Evolutionary conservation across 2,113 vertebrate species (phyloP), one percentile per base, ranked within the genome.

Genomic region (Mustelus asterias): DNA sequence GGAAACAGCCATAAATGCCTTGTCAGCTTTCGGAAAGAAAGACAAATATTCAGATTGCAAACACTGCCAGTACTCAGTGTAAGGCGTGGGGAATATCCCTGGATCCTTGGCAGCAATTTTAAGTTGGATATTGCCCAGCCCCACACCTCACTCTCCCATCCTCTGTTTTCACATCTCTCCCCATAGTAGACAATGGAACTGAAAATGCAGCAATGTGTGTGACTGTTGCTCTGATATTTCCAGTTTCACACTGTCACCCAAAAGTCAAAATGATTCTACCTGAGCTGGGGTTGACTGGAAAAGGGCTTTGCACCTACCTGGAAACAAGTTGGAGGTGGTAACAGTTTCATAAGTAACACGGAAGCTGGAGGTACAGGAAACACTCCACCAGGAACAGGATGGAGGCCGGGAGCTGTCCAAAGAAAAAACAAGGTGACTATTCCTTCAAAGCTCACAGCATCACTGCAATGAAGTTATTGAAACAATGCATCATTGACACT

Each of bases 281-380:
- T n/a, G 33, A 65, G n/a, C n/a, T 67, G 16, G 89, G n/a, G 22
- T 33, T 44, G 48, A 48, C 41, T 60, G 54, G 65, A 20, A 65
- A 93, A 22, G 60, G 6, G 1, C 16, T 18, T 7, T 67, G 48
- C 37, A 98, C 98, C 97, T 96, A 99, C 99, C 97, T 98, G 98
- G 97, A 99, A 99, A 96, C 98, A 99, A 95, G 98, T 97, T 78
- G 99, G 99, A 89, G 99, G 99, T 96, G 99, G 99, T 96, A 99
- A 98, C 97, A 99, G 98, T 97, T 99, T 99, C 99, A 99, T 99
- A 95, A 99, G 97, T 88, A 99, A 97, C 1, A 99, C 99, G 96
- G 99, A 99, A 97, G 98, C 98, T 67, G 99, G 99, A 48, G 99
- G 99, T 63, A 99, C 99, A 80, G 99, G 99, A 97, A 99, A 99